Conservation (phyloP, 92 coral and sea anemone species). For the Bergia sp. region DNA sequence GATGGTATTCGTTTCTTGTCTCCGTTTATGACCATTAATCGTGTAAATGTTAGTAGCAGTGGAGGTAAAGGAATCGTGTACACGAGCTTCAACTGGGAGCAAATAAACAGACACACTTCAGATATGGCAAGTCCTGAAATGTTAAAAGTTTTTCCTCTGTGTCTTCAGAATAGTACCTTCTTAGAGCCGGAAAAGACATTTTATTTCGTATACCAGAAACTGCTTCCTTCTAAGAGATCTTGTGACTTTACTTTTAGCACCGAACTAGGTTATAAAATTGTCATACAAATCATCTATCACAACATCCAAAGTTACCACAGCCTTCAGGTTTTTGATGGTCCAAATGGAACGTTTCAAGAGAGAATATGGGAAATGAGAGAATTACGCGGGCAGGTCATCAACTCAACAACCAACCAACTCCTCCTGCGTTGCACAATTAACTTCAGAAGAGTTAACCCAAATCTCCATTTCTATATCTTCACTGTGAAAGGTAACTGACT, state of each 20-base stretch:
- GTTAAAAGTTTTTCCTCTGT: constrained; percentile 29
- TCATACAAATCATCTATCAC: constrained; percentile 50
- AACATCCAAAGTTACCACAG: background rate
- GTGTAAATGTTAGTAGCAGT: constrained; percentile 43
- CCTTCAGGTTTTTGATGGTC: constrained; percentile 49
- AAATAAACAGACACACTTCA: constrained; percentile 13
- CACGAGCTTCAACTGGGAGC: constrained; percentile 26
- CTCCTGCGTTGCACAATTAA: constrained; percentile 36
- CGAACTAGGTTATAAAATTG: constrained; percentile 48
- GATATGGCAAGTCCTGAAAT: constrained; percentile 53
- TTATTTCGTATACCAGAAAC: constrained; percentile 15
- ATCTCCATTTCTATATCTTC: constrained; percentile 38
- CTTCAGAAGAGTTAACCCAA: background rate
- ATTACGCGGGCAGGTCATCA: constrained; percentile 45
- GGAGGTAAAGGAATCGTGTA: constrained; percentile 47
- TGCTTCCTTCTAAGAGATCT: background rate
- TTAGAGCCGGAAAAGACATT: constrained; percentile 29
- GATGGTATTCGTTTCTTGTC: constrained; percentile 50
- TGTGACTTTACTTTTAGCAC: constrained; percentile 56
- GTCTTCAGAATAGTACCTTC: constrained; percentile 48
- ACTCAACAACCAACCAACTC: constrained; percentile 27
- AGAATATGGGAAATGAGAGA: constrained; percentile 39
- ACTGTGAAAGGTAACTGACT: constrained; percentile 58
- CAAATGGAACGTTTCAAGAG: constrained; percentile 2
- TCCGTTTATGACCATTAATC: constrained; percentile 48